Evolutionary conservation across 1,140 invertebrate genomes (phyloP).

Genomic region (Drosophila yakuba): DNA sequence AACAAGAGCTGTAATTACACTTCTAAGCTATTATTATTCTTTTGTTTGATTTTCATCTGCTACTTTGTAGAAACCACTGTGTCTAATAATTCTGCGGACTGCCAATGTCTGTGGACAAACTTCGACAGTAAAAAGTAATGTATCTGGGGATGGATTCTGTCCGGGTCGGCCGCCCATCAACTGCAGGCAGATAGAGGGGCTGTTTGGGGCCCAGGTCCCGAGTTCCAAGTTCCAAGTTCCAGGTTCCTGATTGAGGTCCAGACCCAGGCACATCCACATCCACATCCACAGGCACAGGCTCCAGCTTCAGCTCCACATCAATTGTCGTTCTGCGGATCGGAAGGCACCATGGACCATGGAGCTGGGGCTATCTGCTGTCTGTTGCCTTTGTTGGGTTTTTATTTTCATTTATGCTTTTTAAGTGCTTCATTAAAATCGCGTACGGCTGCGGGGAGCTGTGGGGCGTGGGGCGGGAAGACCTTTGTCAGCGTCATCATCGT

Average conservation of each 20-base stretch:
- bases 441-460: slow-evolving; percentile 54
- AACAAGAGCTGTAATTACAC: neutral
- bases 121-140: slow-evolving; percentile 66
- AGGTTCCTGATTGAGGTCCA: slow-evolving; percentile 17
- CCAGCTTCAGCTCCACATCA: slow-evolving; percentile 63
- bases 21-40: neutral
- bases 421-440: slow-evolving; percentile 83
- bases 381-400: slow-evolving; percentile 76
- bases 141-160: slow-evolving; percentile 36
- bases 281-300: neutral
- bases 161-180: slow-evolving; percentile 8
- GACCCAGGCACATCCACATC: slow-evolving; percentile 21
- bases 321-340: slow-evolving; percentile 73
- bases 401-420: slow-evolving; percentile 83
- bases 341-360: slow-evolving; percentile 14
- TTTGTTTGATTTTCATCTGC: neutral
- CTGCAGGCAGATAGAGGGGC: slow-evolving; percentile 13
- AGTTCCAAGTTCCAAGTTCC: slow-evolving; percentile 13
- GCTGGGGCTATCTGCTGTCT: slow-evolving; percentile 38
- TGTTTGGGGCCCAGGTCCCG: slow-evolving; percentile 5
- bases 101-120: slow-evolving; percentile 44
- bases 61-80: slow-evolving; percentile 4
- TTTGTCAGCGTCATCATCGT: slow-evolving; percentile 78
- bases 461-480: slow-evolving; percentile 50
- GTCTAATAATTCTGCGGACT: slow-evolving; percentile 39